These are phyloP conservation scores for Eupeodes latifasciatus DNA, from an alignment of 2,888 invertebrate genomes.

Conservation along the genomic window DNA sequence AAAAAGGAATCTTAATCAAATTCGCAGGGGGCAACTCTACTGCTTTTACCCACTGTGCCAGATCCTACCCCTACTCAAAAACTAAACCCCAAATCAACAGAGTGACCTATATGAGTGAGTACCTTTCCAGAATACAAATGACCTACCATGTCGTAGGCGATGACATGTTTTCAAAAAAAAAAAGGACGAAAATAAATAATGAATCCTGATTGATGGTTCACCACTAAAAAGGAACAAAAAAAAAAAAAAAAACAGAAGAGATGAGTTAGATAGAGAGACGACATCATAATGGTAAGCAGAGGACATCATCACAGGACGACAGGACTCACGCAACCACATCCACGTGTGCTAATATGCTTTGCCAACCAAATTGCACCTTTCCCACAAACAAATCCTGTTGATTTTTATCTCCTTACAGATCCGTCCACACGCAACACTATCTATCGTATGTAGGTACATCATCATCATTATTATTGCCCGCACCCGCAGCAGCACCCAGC, in stretches of 20 bases:
- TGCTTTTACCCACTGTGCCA: neutral
- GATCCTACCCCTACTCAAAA: no score
- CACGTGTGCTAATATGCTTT: neutral
- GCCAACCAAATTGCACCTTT: neutral
- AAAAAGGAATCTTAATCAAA: conserved; percentile 19
- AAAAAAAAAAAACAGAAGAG: neutral
- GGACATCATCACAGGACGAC: no score
- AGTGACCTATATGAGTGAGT: neutral
- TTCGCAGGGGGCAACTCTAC: conserved; percentile 22
- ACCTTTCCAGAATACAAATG: conserved; percentile 65
- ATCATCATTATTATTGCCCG: no score
- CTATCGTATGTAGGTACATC: neutral
- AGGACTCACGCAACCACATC: neutral
- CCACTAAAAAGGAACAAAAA: neutral
- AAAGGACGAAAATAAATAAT: conserved; percentile 39
- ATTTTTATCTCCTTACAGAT: conserved; percentile 43
- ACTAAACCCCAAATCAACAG: conserved; percentile 18
- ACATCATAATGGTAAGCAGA: conserved; percentile 7
- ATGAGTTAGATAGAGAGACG: neutral
- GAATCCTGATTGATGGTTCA: conserved; percentile 70
- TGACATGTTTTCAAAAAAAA: conserved; percentile 48
- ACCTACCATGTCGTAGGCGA: conserved; percentile 61
- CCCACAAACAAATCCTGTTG: conserved; percentile 20
- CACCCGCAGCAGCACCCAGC: no score
- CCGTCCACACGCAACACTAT: neutral